These are phyloP conservation scores for Diprion similis DNA, from an alignment of 1,140 invertebrate species.

Conservation along the genomic window DNA sequence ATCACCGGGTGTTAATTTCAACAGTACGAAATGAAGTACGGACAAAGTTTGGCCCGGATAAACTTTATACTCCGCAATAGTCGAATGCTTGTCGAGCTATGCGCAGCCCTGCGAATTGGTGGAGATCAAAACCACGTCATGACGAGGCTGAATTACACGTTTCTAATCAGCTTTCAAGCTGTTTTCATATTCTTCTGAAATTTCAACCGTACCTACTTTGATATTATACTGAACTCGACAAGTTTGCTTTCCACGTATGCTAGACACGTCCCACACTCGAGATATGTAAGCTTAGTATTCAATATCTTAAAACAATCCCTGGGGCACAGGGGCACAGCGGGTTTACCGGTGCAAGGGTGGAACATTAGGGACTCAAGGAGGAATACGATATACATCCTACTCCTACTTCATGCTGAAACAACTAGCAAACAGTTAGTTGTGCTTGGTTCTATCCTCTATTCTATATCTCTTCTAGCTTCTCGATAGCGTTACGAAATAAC, in stretches of 20 bases:
- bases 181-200: neutral
- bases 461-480: too few species aligned
- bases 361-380: neutral
- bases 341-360: neutral
- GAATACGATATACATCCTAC: too few species aligned
- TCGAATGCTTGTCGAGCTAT: neutral
- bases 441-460: too few species aligned
- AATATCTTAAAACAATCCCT: constrained; percentile 13
- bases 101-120: neutral
- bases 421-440: too few species aligned
- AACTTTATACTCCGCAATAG: too few species aligned
- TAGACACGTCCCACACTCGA: neutral
- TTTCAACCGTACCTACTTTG: neutral
- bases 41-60: neutral
- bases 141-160: neutral
- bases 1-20: too few species aligned
- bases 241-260: neutral
- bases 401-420: too few species aligned
- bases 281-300: constrained; percentile 10
- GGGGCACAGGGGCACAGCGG: neutral
- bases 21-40: neutral
- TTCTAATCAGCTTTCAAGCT: neutral
- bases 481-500: too few species aligned
- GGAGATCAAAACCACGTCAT: neutral
- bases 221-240: neutral